Evolutionary conservation across 2,888 invertebrate species (phyloP).

Genomic region (Hirtodrosophila cameraria): DNA sequence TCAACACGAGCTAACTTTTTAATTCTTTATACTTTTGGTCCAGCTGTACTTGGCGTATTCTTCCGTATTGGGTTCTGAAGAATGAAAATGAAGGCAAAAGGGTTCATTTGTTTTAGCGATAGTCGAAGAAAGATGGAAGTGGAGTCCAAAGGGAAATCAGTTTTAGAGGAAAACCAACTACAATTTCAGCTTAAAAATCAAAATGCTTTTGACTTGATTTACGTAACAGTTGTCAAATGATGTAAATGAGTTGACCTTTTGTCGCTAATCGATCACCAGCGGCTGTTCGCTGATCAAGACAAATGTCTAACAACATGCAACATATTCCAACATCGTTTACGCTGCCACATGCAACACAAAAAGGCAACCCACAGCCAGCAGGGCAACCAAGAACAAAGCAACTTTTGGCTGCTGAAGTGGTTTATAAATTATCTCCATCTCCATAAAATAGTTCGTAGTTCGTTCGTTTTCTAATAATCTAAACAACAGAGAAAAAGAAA

Average conservation of each 20-base stretch:
- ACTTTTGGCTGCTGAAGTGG: slow-evolving; percentile 53
- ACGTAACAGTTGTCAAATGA: slow-evolving; percentile 24
- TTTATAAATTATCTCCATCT: slow-evolving; percentile 75
- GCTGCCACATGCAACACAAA: not conserved
- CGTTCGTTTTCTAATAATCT: slow-evolving; percentile 69
- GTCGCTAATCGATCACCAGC: slow-evolving; percentile 53
- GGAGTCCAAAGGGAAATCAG: too few species aligned
- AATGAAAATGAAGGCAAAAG: too few species aligned
- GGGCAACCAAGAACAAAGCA: slow-evolving; percentile 23
- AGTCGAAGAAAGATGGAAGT: too few species aligned
- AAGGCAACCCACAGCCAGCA: not conserved
- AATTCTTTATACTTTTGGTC: too few species aligned
- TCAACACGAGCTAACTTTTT: too few species aligned
- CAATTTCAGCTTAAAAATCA: too few species aligned
- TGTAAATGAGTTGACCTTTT: slow-evolving; percentile 40
- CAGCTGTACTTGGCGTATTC: too few species aligned
- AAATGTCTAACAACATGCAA: slow-evolving; percentile 57
- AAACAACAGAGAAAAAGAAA: slow-evolving; percentile 54
- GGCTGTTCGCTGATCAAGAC: slow-evolving; percentile 58
- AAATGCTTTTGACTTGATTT: not conserved
- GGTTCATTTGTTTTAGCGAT: too few species aligned
- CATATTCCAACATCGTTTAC: slow-evolving; percentile 2
- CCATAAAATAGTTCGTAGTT: slow-evolving; percentile 44
- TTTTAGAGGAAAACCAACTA: too few species aligned
- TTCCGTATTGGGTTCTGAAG: too few species aligned